Evolutionary conservation across 2,113 vertebrate species (phyloP), one percentile per base, ranked within the genome.

Genomic region (Mesoclemmys tuberculata): DNA sequence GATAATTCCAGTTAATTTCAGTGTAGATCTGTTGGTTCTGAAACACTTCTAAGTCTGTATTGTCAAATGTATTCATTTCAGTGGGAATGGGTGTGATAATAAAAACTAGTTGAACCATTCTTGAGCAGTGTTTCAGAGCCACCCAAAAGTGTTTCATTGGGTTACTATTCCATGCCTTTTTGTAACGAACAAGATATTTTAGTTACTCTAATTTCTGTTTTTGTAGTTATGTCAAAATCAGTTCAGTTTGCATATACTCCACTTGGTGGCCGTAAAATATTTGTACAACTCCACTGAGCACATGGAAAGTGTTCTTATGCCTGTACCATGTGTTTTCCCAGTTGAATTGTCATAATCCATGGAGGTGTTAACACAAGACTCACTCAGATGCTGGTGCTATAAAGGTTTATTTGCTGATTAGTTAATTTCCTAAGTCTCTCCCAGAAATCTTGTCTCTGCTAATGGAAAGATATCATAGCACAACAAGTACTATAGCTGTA

Each of bases 331-430:
- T 83, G 1, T 64, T 89, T 75, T 71, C 38, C 6, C 48, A 31
- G 41, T 35, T 71, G 0, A 31, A 35, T 35, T 8, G 21, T 79
- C n/a, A 0, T 85, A 4, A 55, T 38, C 80, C 6, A 10, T 41
- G 75, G 10, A 2, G 52, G 10, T 27, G 46, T 27, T 77, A 46
- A 46, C 64, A 35, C 35, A 64, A 35, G 61, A 68, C 16, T 35
- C 16, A 18, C 9, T 38, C 35, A 21, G 64, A 71, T n/a, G 1
- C n/a, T n/a, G 9, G 64, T n/a, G 64, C 35, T 38, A 71, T 38
- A n/a, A 38, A 71, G 9, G 8, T 68, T 68, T 8, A n/a, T 79
- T 80, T 83, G 11, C 49, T 90, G 18, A 3, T 31, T 87, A 12
- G 1, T 13, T 52, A 26, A 26, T 4, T 71, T 85, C 8, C 4